Conservation (phyloP, 2,113 vertebrate genomes). For the Phylloscopus trochiloides region DNA sequence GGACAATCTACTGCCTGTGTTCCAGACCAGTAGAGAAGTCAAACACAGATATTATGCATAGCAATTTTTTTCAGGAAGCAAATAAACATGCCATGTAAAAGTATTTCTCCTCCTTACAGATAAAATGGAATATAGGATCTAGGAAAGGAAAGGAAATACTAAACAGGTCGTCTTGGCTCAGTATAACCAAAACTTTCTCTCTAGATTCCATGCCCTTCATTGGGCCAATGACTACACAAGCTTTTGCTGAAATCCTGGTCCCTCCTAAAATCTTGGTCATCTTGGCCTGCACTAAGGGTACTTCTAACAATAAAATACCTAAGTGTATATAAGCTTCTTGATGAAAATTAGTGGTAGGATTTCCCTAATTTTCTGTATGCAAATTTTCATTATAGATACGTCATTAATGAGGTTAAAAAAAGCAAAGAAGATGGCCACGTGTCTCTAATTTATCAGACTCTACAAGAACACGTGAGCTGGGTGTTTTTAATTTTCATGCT, state of each 20-base stretch:
- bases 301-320: not conserved
- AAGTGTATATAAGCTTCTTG: not conserved
- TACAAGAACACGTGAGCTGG: not conserved
- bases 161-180: not conserved
- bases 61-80: not conserved
- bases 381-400: not conserved
- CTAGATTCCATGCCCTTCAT: not conserved
- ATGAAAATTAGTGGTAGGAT: not conserved
- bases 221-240: not conserved
- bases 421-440: not conserved
- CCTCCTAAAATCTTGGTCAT: not conserved
- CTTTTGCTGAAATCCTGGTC: not conserved
- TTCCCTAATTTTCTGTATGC: not conserved
- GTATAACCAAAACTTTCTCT: not conserved
- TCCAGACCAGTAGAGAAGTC: not conserved
- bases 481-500: not conserved
- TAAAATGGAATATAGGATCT: not conserved
- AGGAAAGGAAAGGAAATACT: not conserved
- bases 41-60: not conserved
- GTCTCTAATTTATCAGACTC: not conserved
- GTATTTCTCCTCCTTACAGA: not conserved
- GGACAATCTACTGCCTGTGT: not conserved
- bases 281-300: not conserved
- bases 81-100: not conserved
- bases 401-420: not conserved